phyloP scores from a whole-genome alignment of 2,113 vertebrate species.

The Stigmatopora argus region DNA sequence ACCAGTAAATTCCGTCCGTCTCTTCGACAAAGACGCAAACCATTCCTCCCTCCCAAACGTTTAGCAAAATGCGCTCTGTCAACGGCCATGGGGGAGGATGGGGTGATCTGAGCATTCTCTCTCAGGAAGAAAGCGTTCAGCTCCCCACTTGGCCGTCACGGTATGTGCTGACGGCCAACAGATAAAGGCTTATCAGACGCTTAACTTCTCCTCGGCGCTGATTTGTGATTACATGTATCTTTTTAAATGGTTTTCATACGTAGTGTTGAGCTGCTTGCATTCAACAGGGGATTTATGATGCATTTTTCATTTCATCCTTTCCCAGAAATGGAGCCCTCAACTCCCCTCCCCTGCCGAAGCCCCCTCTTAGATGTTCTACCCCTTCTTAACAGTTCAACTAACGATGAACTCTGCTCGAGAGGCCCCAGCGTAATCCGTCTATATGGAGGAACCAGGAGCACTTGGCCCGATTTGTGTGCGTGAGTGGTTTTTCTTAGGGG shows the following conservation, averaged over 20 bases:
- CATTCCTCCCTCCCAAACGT: slow-evolving; percentile 8
- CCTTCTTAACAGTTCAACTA: slow-evolving; percentile 15
- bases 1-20: not conserved
- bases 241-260: slow-evolving; percentile 4
- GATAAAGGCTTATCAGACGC: slow-evolving; percentile 1
- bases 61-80: slow-evolving; percentile 8
- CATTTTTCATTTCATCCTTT: slow-evolving; percentile 35
- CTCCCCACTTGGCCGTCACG: slow-evolving; percentile 1
- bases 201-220: not conserved
- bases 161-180: slow-evolving; percentile 1
- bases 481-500: slow-evolving; percentile 26
- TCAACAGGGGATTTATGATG: slow-evolving; percentile 15
- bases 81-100: slow-evolving; percentile 24
- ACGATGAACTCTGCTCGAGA: slow-evolving; percentile 22
- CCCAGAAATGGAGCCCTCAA: slow-evolving; percentile 12
- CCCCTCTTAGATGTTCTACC: slow-evolving; percentile 2
- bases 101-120: slow-evolving; percentile 27
- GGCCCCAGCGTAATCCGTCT: slow-evolving; percentile 32
- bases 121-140: slow-evolving; percentile 5
- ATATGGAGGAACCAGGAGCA: slow-evolving; percentile 9
- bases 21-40: not conserved
- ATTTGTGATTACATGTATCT: slow-evolving; percentile 3
- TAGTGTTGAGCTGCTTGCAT: slow-evolving; percentile 12
- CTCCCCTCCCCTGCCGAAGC: not conserved
- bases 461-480: slow-evolving; percentile 7